Evolutionary conservation across 2,797 vertebrate genomes (phyloP), one percentile per base, ranked within the genome.

Genomic region (Urophycis tenuis): DNA sequence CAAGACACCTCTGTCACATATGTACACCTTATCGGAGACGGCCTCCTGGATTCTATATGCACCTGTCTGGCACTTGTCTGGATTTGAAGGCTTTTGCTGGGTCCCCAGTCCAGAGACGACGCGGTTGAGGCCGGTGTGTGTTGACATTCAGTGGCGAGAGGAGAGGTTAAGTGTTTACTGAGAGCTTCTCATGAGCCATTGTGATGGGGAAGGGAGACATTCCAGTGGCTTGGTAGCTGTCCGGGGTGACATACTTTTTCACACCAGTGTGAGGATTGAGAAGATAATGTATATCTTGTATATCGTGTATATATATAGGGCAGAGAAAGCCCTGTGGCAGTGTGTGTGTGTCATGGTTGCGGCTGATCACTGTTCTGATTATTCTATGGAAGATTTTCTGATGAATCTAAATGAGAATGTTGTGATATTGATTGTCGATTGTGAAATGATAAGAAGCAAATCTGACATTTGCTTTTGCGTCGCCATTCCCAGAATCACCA

Each of bases 201-300:
- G 86, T 89, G 84, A 85, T 86, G 86, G 76, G 76, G 83, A 85
- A 76, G 75, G 81, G 85, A 85, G 79, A 88, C 84, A 91, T 91
- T 91, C 89, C 82, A 82, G 76, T 79, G 80, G 72, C 87, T 84
- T 89, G 85, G 87, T 73, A 78, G 39, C 74, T 45, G 64, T 78
- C 86, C 80, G 70, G 81, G 78, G 82, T 86, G 88, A 89, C 83
- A 82, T 14, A 29, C 75, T 86, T 84, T 87, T 86, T 87, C 83
- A 82, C 80, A 78, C 41, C 75, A 78, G 77, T 72, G 75, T 45
- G 75, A 84, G 74, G 84, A 79, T 75, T 74, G 75, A 73, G 77
- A 79, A 41, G 82, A 84, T 87, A 81, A 80, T 73, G 74, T 74
- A 49, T 74, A 74, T n/a, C 32, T 12, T 79, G 6, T 39, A 33